Percentiles rank a stretch among this genome's conserved stretches.
Conservation (phyloP, 1,140 invertebrate genomes). For the Kradibia gibbosae region DNA sequence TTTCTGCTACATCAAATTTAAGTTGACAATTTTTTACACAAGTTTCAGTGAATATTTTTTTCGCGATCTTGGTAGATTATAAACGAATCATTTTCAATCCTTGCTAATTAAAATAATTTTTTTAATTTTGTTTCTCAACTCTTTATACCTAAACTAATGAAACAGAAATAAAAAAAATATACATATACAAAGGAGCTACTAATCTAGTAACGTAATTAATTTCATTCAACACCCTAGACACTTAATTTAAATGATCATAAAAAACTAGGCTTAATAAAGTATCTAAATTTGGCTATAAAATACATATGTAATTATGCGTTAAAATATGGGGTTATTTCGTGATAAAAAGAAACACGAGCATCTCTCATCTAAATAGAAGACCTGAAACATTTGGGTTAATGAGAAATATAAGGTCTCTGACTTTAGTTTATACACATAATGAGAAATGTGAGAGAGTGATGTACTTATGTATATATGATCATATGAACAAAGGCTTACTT, state of each 20-base stretch:
- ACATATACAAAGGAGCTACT: not conserved
- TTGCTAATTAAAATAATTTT: too few relatives aligned
- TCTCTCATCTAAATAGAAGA: not conserved
- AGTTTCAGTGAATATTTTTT: too few relatives aligned
- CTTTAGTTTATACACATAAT: not conserved
- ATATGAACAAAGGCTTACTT: not conserved
- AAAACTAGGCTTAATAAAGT: not conserved
- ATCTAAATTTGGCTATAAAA: not conserved
- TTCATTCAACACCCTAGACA: not conserved
- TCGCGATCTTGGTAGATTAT: too few relatives aligned
- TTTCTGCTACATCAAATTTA: too few relatives aligned
- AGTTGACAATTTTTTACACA: too few relatives aligned
- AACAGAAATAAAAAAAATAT: not conserved
- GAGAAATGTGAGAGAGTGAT: not conserved
- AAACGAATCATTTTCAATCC: too few relatives aligned
- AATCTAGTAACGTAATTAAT: not conserved
- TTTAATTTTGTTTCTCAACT: too few relatives aligned
- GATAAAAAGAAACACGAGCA: not conserved
- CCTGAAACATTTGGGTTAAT: slow-evolving; percentile 9
- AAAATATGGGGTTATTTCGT: not conserved
- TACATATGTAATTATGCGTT: not conserved
- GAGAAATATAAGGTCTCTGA: slow-evolving; percentile 18
- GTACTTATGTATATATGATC: not conserved
- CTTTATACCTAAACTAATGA: too few relatives aligned
- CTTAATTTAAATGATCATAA: not conserved